These are phyloP conservation scores for Chironomus riparius DNA, from an alignment of 2,888 invertebrate genomes.

Conservation along the genomic window DNA sequence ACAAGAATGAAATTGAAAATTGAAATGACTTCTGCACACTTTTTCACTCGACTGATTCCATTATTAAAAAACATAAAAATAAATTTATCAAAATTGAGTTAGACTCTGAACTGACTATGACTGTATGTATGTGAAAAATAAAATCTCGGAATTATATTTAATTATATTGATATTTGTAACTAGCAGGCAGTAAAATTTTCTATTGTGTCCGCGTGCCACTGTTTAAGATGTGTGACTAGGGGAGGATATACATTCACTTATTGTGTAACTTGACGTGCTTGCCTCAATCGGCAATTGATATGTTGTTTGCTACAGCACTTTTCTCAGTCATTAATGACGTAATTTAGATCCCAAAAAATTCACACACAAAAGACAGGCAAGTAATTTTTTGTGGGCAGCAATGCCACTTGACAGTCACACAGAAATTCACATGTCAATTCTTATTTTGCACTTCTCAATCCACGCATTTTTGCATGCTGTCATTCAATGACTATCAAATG, in stretches of 20 bases:
- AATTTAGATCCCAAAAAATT: not conserved
- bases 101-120: no score
- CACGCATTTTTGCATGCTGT: not conserved
- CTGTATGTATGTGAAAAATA: no score
- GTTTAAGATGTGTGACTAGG: conserved; percentile 8
- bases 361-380: no score
- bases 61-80: conserved; percentile 26
- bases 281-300: not conserved
- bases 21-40: conserved; percentile 27
- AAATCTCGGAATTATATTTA: conserved; percentile 14
- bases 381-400: no score
- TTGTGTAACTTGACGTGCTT: not conserved
- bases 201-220: conserved; percentile 26
- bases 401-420: not conserved
- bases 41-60: conserved; percentile 25
- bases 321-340: not conserved
- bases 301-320: not conserved
- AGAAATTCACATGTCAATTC: not conserved
- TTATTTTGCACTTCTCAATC: no score
- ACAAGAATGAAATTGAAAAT: no score
- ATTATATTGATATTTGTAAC: conserved; percentile 18
- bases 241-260: not conserved
- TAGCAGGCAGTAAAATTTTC: conserved; percentile 23
- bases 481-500: not conserved
- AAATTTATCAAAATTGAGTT: conserved; percentile 14